phyloP scores from a whole-genome alignment of 2,113 vertebrate genomes.

The Silurus glanis region DNA sequence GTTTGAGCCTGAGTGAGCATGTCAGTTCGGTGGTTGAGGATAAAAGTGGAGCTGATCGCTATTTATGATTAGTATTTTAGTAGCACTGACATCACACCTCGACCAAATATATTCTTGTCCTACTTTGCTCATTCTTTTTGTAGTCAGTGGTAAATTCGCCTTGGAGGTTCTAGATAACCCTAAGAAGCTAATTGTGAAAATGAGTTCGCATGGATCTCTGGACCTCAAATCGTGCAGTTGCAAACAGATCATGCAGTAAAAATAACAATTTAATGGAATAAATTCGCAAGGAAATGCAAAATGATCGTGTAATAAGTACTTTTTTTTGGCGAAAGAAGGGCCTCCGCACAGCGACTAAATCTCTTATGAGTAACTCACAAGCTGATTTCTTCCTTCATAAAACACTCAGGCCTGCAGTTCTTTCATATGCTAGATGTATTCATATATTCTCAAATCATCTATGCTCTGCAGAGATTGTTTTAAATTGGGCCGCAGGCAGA shows the following conservation, averaged over 20 bases:
- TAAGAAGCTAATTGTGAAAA: not conserved
- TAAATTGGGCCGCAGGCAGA: constrained; percentile 65
- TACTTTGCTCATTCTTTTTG: not conserved
- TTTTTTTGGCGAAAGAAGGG: not conserved
- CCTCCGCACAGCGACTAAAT: constrained; percentile 28
- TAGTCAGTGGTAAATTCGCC: not conserved
- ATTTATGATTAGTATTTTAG: not conserved
- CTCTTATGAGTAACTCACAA: constrained; percentile 25
- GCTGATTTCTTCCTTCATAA: constrained; percentile 40
- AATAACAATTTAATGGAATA: not conserved
- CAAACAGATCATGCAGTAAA: constrained; percentile 11
- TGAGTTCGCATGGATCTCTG: not conserved
- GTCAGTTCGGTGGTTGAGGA: not conserved
- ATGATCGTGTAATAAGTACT: constrained; percentile 15
- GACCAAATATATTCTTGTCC: not conserved
- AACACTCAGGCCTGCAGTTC: constrained; percentile 39
- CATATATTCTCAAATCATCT: constrained; percentile 66
- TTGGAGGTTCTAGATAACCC: not conserved
- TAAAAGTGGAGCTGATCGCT: no score
- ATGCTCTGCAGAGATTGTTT: constrained; percentile 65
- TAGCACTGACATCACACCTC: not conserved
- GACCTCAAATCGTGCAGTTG: not conserved
- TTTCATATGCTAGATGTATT: constrained; percentile 57
- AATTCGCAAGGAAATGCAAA: not conserved
- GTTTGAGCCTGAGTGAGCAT: not conserved